Evolutionary conservation across 2,888 invertebrate species (phyloP).

Genomic region (Andrena trimmerana): DNA sequence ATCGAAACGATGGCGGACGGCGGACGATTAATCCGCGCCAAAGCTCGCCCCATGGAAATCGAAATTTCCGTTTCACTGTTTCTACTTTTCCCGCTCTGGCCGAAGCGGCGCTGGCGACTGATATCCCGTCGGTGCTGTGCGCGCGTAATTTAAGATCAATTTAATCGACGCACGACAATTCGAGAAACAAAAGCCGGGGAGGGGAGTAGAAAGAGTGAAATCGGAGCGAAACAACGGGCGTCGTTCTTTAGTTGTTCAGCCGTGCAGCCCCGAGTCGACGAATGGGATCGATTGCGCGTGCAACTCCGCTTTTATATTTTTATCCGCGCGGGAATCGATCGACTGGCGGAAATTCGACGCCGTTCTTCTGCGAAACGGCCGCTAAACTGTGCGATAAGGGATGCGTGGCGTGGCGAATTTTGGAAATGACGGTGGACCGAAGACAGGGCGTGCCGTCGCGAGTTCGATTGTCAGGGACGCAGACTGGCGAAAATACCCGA

Average conservation of each 20-base stretch:
- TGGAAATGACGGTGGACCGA: too few species aligned
- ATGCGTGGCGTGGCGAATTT: too few species aligned
- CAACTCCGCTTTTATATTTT: conserved; percentile 46
- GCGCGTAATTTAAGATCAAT: conserved; percentile 42
- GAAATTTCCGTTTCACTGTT: conserved; percentile 48
- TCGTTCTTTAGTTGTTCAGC: conserved; percentile 31
- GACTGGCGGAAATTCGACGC: conserved; percentile 23
- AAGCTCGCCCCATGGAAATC: not conserved
- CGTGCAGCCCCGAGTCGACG: conserved; percentile 19
- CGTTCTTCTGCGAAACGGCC: conserved; percentile 41
- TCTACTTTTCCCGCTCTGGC: not conserved
- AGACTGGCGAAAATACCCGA: too few species aligned
- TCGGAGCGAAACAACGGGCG: conserved; percentile 15
- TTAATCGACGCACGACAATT: conserved; percentile 30
- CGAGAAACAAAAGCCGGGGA: too few species aligned
- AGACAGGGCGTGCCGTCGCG: too few species aligned
- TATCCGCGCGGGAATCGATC: conserved; percentile 41
- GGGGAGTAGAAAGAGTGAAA: not conserved
- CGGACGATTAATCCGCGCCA: conserved; percentile 39
- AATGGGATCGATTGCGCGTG: conserved; percentile 44
- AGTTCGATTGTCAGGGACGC: too few species aligned
- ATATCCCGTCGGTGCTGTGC: conserved; percentile 21
- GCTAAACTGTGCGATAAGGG: too few species aligned
- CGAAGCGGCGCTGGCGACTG: not conserved
- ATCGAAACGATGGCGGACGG: not conserved